These are phyloP conservation scores for Esperia sulphurella DNA, from an alignment of 2,888 invertebrate species.

Conservation along the genomic window DNA sequence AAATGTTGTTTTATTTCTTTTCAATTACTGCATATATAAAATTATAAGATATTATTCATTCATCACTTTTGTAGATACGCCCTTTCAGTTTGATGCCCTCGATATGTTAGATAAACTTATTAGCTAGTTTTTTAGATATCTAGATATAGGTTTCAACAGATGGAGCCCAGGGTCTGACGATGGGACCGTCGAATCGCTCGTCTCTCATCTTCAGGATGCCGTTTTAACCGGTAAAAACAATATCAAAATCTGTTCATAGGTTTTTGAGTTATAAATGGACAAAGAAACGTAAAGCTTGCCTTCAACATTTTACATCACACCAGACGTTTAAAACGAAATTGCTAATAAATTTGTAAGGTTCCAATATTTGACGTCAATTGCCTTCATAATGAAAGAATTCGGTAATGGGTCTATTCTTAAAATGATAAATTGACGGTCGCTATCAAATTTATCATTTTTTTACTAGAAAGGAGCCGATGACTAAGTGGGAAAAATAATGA, in stretches of 20 bases:
- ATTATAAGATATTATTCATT: too few relatives aligned
- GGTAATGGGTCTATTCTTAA: slow-evolving; percentile 3
- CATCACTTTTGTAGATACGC: too few relatives aligned
- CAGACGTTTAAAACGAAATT: background rate
- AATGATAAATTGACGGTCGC: slow-evolving; percentile 8
- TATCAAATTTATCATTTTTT: slow-evolving; percentile 7
- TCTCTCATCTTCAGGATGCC: too few relatives aligned
- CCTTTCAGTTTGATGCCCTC: too few relatives aligned
- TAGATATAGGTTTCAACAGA: too few relatives aligned
- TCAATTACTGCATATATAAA: too few relatives aligned
- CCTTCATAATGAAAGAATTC: slow-evolving; percentile 2
- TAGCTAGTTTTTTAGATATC: too few relatives aligned
- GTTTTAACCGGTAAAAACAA: too few relatives aligned
- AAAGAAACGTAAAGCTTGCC: background rate
- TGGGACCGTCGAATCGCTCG: too few relatives aligned
- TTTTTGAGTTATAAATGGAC: background rate
- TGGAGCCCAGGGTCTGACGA: too few relatives aligned
- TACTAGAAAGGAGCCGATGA: slow-evolving; percentile 1
- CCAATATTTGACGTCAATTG: slow-evolving; percentile 10
- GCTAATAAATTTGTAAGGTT: slow-evolving; percentile 4
- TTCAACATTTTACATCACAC: too few relatives aligned
- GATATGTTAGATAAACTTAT: too few relatives aligned
- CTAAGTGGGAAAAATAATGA: slow-evolving; percentile 4
- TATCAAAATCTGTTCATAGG: background rate
- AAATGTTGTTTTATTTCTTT: slow-evolving; percentile 22